Evolutionary conservation across 2,888 invertebrate genomes (phyloP), one percentile per base, ranked within the genome.

Genomic region (Catocala nupta): DNA sequence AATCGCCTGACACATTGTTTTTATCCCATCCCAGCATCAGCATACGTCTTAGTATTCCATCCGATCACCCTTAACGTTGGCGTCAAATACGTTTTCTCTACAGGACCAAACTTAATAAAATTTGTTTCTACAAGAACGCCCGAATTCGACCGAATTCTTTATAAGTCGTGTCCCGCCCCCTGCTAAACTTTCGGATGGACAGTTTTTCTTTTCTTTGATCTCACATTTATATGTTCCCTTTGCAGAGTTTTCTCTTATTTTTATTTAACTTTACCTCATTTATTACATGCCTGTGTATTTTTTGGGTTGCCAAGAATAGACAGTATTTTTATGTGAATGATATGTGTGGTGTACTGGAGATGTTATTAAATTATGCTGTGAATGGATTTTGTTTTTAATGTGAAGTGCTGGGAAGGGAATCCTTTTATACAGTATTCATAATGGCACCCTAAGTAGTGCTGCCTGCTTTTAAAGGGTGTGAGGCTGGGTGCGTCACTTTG

Each of bases 201-300:
- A 77, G 74, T 76, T 81, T 81, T 78, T 76, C 73, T 76, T 75
- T 65, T 54, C 83, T 87, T 90, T 90, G 90, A 90, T 89, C 87
- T 81, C 76, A 59, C 78, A 77, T 82, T 80, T 83, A 81, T 83
- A 77, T 78, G 77, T 73, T 77, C 74, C 77, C 74, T 73, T 75
- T 71, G 62, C 44, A 66, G 78, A 84, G 80, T 84, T 87, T 71
- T 80, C 76, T 78, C 75, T 74, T 83, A 78, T 87, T 82, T 86
- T 83, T 84, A 82, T 82, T 84, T 83, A 80, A 83, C 75, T 80
- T 81, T 73, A 70, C 70, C 76, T 73, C 78, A 55, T 78, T 77
- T 82, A 77, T 81, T 73, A 80, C 69, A 73, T 60, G 68, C 63
- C 59, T 63, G 62, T 64, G 58, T 76, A 64, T 72, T 70, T 73